phyloP scores from a whole-genome alignment of 2,888 invertebrate genomes.

The Druceiella hillmani region DNA sequence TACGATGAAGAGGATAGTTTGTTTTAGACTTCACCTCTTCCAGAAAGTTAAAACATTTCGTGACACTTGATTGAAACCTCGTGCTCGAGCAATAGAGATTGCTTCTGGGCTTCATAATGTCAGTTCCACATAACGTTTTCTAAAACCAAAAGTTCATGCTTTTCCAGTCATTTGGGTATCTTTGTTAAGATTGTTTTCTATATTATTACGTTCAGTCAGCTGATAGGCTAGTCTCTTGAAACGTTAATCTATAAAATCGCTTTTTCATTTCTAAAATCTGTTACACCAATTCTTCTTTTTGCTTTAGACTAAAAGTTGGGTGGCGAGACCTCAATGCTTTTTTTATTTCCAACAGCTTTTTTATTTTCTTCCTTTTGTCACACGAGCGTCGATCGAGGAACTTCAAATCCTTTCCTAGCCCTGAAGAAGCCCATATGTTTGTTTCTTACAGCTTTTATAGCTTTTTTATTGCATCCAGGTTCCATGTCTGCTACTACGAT shows the following conservation, averaged over 20 bases:
- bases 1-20: constrained; percentile 10
- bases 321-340: constrained; percentile 11
- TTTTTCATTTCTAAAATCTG: constrained; percentile 13
- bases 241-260: constrained; percentile 6
- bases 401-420: constrained; percentile 9
- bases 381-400: constrained; percentile 11
- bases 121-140: constrained; percentile 15
- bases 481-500: no score
- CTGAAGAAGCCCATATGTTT: constrained; percentile 9
- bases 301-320: constrained; percentile 10
- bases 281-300: constrained; percentile 11
- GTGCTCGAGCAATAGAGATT: constrained; percentile 17
- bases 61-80: constrained; percentile 18
- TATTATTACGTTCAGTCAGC: constrained; percentile 10
- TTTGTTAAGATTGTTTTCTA: no score
- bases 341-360: constrained; percentile 9
- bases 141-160: constrained; percentile 11
- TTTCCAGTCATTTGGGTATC: no score
- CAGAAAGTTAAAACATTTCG: constrained; percentile 12
- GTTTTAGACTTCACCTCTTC: constrained; percentile 10
- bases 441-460: no score
- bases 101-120: constrained; percentile 14
- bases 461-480: no score
- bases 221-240: constrained; percentile 9
- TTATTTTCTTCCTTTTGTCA: constrained; percentile 9